Conservation (phyloP, 2,888 invertebrate species). For the Rhaphigaster nebulosa region DNA sequence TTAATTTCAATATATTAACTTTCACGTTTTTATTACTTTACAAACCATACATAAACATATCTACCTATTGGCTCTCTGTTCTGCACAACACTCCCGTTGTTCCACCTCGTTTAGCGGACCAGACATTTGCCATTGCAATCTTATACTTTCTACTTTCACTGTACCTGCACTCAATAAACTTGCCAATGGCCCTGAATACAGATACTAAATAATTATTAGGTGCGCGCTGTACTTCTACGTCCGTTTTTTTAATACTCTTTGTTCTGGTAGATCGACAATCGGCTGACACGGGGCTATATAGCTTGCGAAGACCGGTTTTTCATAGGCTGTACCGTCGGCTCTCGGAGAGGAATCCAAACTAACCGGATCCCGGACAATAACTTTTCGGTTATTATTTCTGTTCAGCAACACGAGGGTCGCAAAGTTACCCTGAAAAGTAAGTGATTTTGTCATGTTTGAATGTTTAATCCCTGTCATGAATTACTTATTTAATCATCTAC, state of each 20-base stretch:
- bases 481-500: not conserved
- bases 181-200: not conserved
- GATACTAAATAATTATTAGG: not conserved
- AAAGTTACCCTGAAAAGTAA: not conserved
- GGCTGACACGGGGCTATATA: not conserved
- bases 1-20: not conserved
- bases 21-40: not conserved
- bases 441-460: no score
- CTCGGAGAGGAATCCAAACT: not conserved
- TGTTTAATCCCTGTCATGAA: no score
- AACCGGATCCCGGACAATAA: not conserved
- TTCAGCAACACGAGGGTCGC: not conserved
- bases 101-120: conserved; percentile 1
- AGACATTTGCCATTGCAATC: not conserved
- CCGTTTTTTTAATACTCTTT: not conserved
- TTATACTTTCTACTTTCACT: not conserved
- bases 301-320: not conserved
- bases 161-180: not conserved
- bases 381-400: not conserved
- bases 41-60: not conserved
- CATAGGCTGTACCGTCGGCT: not conserved
- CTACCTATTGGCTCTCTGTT: not conserved
- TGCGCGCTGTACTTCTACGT: not conserved
- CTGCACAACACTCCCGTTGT: not conserved
- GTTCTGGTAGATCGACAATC: not conserved